Percentiles rank a stretch among this genome's conserved stretches.
Evolutionary conservation across 2,888 invertebrate species (phyloP).

Genomic region (Dasypolia templi): DNA sequence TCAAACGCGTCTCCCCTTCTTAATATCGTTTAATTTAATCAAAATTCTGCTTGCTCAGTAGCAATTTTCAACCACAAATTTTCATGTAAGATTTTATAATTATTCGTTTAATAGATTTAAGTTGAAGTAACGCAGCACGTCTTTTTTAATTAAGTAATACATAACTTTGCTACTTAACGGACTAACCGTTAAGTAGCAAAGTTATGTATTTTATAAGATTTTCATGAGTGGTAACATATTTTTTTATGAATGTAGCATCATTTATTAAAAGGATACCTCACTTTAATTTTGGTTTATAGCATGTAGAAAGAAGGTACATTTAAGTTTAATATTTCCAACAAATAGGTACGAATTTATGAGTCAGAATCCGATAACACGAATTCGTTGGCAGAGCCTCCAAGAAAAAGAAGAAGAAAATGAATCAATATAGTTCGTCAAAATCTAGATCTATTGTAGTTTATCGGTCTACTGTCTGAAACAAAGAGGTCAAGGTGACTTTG

Average conservation of each 20-base stretch:
- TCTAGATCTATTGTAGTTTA: conserved; percentile 13
- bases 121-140: conserved; percentile 64
- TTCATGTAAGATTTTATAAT: conserved; percentile 82
- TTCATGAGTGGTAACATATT: conserved; percentile 3
- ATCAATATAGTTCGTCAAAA: background rate
- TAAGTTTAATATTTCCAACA: background rate
- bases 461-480: conserved; percentile 6
- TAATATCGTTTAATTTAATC: conserved; percentile 89
- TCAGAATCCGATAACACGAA: too few species aligned
- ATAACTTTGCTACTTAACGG: too few species aligned
- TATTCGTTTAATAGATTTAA: conserved; percentile 70
- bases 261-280: background rate
- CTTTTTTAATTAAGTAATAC: conserved; percentile 56
- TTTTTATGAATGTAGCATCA: background rate
- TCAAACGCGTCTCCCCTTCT: conserved; percentile 81
- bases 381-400: background rate
- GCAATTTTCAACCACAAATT: conserved; percentile 80
- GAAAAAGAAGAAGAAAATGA: background rate
- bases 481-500: conserved; percentile 38
- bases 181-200: conserved; percentile 3
- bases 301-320: too few species aligned
- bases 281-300: background rate
- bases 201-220: conserved; percentile 8
- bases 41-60: conserved; percentile 81
- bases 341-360: background rate